These are phyloP conservation scores for Batillaria attramentaria DNA, from an alignment of 1,140 invertebrate species.

Conservation along the genomic window DNA sequence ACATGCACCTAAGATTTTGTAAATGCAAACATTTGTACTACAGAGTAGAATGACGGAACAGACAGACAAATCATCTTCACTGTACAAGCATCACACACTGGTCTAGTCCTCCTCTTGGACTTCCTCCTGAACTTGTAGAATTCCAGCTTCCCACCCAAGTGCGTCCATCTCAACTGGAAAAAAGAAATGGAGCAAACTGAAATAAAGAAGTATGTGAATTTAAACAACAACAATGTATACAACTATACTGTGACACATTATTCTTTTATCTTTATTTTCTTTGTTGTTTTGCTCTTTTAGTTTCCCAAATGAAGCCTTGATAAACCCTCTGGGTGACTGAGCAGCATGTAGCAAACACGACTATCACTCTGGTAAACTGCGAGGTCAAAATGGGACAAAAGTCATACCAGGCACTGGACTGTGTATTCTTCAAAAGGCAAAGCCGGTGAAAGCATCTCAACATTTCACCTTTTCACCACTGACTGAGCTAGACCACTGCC, in stretches of 20 bases:
- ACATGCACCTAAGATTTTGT: background rate
- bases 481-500: background rate
- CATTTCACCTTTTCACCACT: too few relatives aligned
- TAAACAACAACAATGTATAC: background rate
- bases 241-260: background rate
- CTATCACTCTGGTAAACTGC: too few relatives aligned
- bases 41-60: background rate
- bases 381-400: too few relatives aligned
- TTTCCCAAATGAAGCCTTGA: background rate
- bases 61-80: background rate
- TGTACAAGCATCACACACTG: background rate
- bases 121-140: too few relatives aligned
- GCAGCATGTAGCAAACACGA: too few relatives aligned
- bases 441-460: too few relatives aligned
- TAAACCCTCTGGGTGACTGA: background rate
- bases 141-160: constrained; percentile 17
- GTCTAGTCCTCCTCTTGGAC: too few relatives aligned
- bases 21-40: background rate
- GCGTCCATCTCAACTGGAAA: constrained; percentile 30
- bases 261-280: too few relatives aligned
- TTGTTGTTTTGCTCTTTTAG: background rate
- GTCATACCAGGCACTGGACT: too few relatives aligned
- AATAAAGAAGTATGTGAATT: background rate
- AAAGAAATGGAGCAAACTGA: background rate
- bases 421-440: too few relatives aligned